Base-by-base conservation (phyloP, 2,888 invertebrate genomes). In the Hedychridium roseum region DNA sequence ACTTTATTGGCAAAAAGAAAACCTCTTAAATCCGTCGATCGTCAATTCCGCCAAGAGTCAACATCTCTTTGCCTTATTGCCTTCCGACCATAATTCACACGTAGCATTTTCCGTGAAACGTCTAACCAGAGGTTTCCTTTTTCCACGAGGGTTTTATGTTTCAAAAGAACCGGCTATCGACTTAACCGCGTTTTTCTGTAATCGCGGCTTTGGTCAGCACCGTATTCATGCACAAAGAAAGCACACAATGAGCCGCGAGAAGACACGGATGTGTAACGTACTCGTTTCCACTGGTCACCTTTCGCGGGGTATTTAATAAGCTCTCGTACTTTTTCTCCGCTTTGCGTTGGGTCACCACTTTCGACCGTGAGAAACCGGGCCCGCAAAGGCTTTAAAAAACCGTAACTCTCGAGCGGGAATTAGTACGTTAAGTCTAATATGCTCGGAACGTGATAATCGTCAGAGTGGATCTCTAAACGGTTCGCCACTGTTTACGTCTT, bases 241-340 rank as follows among this genome's bases (percentile, higher is more conserved):
- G 5, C 9, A 23, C 9, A 23, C 23, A 23, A 23, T 23, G 23
- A 9, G n/a, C n/a, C n/a, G n/a, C n/a, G 9, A 23, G 23, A 23
- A 49, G 7, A 18, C 16, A 20, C 18, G 26, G 26, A 11, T 26
- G 45, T 23, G 48, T 49, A 57, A 47, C 52, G 43, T 17, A 50
- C 55, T 32, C 49, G 36, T 50, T 55, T 51, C n/a, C 45, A 40
- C 44, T 49, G 44, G 42, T 60, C 44, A 50, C 50, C 47, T 47
- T 60, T 60, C 50, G 50, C 52, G 57, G 57, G 60, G 51, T 60
- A 56, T 61, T 64, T 61, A 61, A 63, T 64, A 58, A 64, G 50
- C 51, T 41, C 50, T 60, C 43, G 46, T 59, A 34, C 45, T 58
- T 57, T 63, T 60, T 57, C 43, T 50, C 50, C 51, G 42, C 53